Conservation (phyloP, 2,888 invertebrate species). For the Miltochrista miniata region DNA sequence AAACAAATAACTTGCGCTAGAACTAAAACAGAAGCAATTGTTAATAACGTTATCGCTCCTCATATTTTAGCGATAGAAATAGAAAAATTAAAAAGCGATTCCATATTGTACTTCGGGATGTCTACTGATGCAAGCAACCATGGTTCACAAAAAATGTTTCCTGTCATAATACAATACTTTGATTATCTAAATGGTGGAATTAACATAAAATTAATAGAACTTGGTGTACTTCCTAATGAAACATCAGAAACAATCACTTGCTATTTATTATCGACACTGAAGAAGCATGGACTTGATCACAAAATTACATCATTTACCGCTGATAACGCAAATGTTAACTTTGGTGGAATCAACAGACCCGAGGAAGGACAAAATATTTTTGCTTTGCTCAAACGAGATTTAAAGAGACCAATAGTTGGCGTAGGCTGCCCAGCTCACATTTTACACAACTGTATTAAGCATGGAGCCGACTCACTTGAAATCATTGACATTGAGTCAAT, state of each 20-base stretch:
- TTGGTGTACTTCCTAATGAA: too few relatives aligned
- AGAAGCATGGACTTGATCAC: conserved; percentile 9
- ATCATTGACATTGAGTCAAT: background rate
- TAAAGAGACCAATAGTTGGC: conserved; percentile 30
- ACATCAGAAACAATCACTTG: too few relatives aligned
- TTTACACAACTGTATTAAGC: background rate
- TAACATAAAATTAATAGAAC: too few relatives aligned
- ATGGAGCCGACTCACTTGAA: background rate
- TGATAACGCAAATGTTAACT: conserved; percentile 49
- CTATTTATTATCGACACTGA: conserved; percentile 1
- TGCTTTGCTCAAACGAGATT: background rate
- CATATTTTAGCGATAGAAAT: background rate
- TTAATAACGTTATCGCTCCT: conserved; percentile 21
- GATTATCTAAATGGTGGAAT: too few relatives aligned
- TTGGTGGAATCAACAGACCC: conserved; percentile 34
- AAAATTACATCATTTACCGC: conserved; percentile 36
- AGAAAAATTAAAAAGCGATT: conserved; percentile 14
- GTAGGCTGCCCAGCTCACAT: conserved; percentile 2
- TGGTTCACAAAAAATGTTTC: conserved; percentile 6
- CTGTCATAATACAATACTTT: too few relatives aligned
- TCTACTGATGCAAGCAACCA: conserved; percentile 40
- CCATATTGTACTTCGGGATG: conserved; percentile 25
- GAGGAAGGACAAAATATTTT: conserved; percentile 26
- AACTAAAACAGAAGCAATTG: conserved; percentile 30
- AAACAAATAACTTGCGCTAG: conserved; percentile 10